These are phyloP conservation scores for Heliocidaris erythrogramma DNA, from an alignment of 35 echinoderm and acorn worm genomes.

Conservation along the genomic window DNA sequence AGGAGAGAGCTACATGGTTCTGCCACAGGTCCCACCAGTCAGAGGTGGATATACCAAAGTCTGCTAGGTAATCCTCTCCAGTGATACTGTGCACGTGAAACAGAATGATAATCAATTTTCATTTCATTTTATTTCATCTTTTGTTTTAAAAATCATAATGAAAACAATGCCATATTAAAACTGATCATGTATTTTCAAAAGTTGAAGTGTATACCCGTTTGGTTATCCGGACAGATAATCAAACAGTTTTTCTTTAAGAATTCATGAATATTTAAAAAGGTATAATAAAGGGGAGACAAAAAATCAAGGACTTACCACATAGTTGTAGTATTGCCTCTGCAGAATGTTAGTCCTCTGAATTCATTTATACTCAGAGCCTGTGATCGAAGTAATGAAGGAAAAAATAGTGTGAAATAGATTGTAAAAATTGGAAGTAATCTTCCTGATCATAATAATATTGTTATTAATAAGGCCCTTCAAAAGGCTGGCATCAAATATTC, in stretches of 20 bases:
- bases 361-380: conserved; percentile 56
- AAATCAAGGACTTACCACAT: neutral
- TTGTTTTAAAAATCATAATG: neutral
- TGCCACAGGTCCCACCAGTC: conserved; percentile 74
- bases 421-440: neutral
- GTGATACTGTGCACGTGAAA: conserved; percentile 45
- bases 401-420: neutral
- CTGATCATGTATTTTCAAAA: neutral
- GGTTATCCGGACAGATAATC: too few species aligned
- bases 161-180: neutral
- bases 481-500: too few species aligned
- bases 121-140: neutral
- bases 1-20: conserved; percentile 58
- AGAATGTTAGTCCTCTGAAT: conserved; percentile 34
- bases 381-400: neutral
- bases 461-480: too few species aligned
- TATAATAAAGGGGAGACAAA: too few species aligned
- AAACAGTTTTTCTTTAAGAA: too few species aligned
- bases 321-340: neutral
- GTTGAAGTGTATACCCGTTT: too few species aligned
- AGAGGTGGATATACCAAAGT: conserved; percentile 45
- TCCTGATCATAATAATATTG: neutral
- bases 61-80: conserved; percentile 56
- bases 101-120: neutral
- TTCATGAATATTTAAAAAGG: too few species aligned